These are phyloP conservation scores for Phoxinus dragarum DNA, from an alignment of 2,797 vertebrate genomes.

Conservation along the genomic window DNA sequence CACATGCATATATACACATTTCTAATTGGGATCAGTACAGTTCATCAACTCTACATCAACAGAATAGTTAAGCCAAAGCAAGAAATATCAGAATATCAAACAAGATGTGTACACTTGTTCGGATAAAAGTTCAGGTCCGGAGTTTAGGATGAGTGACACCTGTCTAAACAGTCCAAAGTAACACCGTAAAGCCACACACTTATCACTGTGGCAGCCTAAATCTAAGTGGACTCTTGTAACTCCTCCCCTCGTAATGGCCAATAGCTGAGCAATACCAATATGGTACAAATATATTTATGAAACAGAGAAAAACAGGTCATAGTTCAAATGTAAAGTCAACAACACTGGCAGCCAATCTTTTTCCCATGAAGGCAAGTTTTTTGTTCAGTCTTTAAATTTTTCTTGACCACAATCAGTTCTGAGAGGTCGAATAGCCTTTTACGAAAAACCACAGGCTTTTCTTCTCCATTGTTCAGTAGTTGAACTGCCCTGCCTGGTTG, in stretches of 20 bases:
- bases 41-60: constrained; percentile 79
- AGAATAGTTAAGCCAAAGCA: constrained; percentile 80
- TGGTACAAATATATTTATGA: constrained; percentile 85
- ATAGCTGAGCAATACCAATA: constrained; percentile 87
- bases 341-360: constrained; percentile 68
- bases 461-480: constrained; percentile 79
- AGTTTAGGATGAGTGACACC: constrained; percentile 61
- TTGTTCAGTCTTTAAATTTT: constrained; percentile 9
- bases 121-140: constrained; percentile 49
- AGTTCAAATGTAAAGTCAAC: constrained; percentile 76
- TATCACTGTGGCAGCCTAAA: constrained; percentile 78
- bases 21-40: constrained; percentile 71
- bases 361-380: constrained; percentile 43
- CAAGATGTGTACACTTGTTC: constrained; percentile 67
- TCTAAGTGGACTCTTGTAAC: constrained; percentile 72
- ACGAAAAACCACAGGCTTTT: constrained; percentile 41
- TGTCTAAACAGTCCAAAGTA: constrained; percentile 64
- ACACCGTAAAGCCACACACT: constrained; percentile 78
- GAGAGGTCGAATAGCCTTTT: constrained; percentile 42
- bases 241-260: constrained; percentile 76
- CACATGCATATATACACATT: constrained; percentile 85
- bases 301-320: constrained; percentile 73
- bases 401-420: constrained; percentile 33
- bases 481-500: constrained; percentile 81
- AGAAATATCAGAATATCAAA: constrained; percentile 71